phyloP scores from a whole-genome alignment of 2,888 invertebrate species.

The Epinotia demarniana region DNA sequence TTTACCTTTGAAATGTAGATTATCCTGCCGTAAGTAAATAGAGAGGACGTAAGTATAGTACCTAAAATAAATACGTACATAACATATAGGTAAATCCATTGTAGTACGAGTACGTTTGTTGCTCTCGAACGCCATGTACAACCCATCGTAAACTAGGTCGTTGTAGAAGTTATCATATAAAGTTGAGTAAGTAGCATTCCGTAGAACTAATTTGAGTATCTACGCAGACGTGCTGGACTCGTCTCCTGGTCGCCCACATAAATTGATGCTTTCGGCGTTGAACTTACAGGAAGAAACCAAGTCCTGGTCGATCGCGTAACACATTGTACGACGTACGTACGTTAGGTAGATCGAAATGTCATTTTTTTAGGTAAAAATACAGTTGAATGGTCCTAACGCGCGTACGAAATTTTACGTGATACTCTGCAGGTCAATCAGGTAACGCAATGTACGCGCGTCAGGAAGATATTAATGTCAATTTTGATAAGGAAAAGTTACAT shows the following conservation, averaged over 20 bases:
- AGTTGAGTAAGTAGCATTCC: slow-evolving; percentile 16
- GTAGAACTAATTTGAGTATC: slow-evolving; percentile 13
- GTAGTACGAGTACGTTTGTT: slow-evolving; percentile 17
- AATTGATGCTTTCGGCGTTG: not conserved
- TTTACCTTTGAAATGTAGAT: slow-evolving; percentile 50
- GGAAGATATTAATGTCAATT: too few species aligned
- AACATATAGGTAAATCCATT: not conserved
- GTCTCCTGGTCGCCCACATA: not conserved
- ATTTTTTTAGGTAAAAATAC: too few species aligned
- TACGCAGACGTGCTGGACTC: not conserved
- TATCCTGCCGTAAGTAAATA: slow-evolving; percentile 24
- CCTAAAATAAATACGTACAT: not conserved
- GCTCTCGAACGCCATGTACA: slow-evolving; percentile 10
- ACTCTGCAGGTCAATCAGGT: too few species aligned
- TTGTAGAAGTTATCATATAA: slow-evolving; percentile 8
- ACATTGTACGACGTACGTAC: too few species aligned
- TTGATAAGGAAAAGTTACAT: too few species aligned
- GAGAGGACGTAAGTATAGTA: slow-evolving; percentile 37
- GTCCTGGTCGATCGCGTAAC: not conserved
- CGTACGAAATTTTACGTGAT: too few species aligned
- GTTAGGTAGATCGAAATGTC: too few species aligned
- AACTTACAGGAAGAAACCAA: not conserved
- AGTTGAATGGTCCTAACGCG: too few species aligned
- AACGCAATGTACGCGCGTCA: too few species aligned
- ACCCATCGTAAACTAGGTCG: slow-evolving; percentile 22